phyloP scores from a whole-genome alignment of 1,140 invertebrate species.

The Sipha flava region DNA sequence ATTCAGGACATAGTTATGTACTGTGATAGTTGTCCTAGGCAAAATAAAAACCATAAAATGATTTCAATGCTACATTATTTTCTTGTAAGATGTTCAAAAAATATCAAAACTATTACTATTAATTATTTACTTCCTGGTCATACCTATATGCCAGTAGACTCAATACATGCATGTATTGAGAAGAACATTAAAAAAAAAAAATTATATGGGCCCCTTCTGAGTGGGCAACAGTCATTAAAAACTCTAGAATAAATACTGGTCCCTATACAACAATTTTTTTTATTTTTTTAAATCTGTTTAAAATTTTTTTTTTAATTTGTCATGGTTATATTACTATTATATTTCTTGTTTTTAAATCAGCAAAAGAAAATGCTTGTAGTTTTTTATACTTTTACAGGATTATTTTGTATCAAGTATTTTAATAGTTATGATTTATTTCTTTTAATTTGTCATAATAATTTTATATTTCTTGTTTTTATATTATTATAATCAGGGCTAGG shows the following conservation, averaged over 20 bases:
- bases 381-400: too few relatives aligned
- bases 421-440: too few relatives aligned
- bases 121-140: slow-evolving; percentile 9
- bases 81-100: neutral
- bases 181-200: slow-evolving; percentile 10
- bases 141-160: slow-evolving; percentile 12
- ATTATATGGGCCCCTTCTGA: slow-evolving; percentile 33
- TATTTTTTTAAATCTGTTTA: too few relatives aligned
- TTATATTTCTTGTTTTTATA: neutral
- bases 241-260: slow-evolving; percentile 2
- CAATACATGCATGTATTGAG: slow-evolving; percentile 7
- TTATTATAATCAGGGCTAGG: neutral
- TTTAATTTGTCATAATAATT: neutral
- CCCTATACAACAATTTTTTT: slow-evolving; percentile 29
- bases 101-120: slow-evolving; percentile 6
- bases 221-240: slow-evolving; percentile 3
- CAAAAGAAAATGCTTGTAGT: neutral
- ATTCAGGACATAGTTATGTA: neutral
- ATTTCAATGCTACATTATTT: neutral
- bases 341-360: slow-evolving; percentile 1
- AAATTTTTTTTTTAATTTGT: neutral
- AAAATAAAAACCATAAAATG: slow-evolving; percentile 7
- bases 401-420: too few relatives aligned
- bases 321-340: neutral
- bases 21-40: neutral